phyloP scores from a whole-genome alignment of 2,888 invertebrate species.

The Hydrotaea cyrtoneurina region DNA sequence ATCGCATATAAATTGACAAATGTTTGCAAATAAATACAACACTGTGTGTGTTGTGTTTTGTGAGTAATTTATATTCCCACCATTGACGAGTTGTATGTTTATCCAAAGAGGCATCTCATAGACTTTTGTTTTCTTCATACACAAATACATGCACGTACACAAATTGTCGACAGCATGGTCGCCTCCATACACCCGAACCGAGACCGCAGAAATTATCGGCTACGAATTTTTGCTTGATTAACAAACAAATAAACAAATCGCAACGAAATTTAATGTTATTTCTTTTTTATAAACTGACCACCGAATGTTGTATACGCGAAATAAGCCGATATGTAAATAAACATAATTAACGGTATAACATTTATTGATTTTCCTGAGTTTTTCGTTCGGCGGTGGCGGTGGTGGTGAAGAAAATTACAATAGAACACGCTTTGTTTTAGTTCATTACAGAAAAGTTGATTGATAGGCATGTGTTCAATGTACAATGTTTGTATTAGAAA shows the following conservation, averaged over 20 bases:
- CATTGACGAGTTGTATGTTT: constrained; percentile 45
- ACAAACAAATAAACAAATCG: constrained; percentile 70
- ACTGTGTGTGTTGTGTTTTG: constrained; percentile 17
- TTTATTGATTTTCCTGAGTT: constrained; percentile 33
- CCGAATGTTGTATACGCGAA: constrained; percentile 51
- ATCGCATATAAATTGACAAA: constrained; percentile 59
- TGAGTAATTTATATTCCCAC: constrained; percentile 43
- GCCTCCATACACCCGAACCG: neutral
- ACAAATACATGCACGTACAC: constrained; percentile 16
- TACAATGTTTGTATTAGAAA: constrained; percentile 26
- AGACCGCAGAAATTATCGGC: neutral
- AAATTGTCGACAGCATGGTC: neutral
- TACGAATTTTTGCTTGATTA: constrained; percentile 43
- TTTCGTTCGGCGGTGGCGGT: constrained; percentile 12
- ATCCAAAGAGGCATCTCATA: constrained; percentile 41
- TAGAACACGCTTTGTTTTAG: neutral
- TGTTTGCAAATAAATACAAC: constrained; percentile 53
- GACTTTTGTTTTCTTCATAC: constrained; percentile 45
- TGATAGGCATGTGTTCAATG: constrained; percentile 13
- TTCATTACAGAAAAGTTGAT: neutral
- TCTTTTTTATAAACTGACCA: constrained; percentile 69
- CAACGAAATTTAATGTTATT: constrained; percentile 74
- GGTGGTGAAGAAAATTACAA: neutral
- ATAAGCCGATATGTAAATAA: constrained; percentile 75
- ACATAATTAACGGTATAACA: constrained; percentile 68